Evolutionary conservation across 2,797 vertebrate species (phyloP).

Genomic region (Sparidentex hasta): DNA sequence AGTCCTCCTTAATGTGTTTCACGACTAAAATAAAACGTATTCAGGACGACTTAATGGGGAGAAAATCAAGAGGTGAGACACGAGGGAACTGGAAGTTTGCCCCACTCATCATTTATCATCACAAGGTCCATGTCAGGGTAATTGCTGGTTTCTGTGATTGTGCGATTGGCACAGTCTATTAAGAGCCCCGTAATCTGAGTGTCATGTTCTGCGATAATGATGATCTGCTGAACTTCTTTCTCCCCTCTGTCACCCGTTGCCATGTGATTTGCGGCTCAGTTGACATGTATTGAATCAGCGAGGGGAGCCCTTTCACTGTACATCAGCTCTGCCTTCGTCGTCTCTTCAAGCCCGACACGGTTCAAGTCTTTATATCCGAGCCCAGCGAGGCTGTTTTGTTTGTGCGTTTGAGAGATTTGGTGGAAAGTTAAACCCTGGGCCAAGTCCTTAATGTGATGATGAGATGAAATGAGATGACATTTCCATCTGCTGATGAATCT

Average conservation of each 20-base stretch:
- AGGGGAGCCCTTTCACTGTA: slow-evolving; percentile 23
- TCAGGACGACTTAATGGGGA: slow-evolving; percentile 14
- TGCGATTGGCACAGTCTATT: slow-evolving; percentile 64
- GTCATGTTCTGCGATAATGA: slow-evolving; percentile 68
- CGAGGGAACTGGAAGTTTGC: not conserved
- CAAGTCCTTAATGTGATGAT: not conserved
- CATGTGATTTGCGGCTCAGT: slow-evolving; percentile 52
- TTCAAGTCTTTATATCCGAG: slow-evolving; percentile 14
- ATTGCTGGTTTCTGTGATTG: slow-evolving; percentile 61
- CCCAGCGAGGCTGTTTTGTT: not conserved
- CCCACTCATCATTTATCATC: slow-evolving; percentile 34
- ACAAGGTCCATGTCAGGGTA: slow-evolving; percentile 29
- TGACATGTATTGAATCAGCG: slow-evolving; percentile 31
- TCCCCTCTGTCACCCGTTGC: slow-evolving; percentile 37
- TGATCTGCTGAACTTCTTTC: slow-evolving; percentile 60
- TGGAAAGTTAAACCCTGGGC: slow-evolving; percentile 7
- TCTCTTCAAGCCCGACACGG: slow-evolving; percentile 1
- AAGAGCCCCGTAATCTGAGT: slow-evolving; percentile 75
- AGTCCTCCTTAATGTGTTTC: slow-evolving; percentile 20
- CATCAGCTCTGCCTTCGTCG: slow-evolving; percentile 12
- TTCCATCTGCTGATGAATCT: slow-evolving; percentile 3
- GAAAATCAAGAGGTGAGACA: slow-evolving; percentile 12
- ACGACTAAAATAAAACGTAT: slow-evolving; percentile 26
- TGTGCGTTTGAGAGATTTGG: not conserved
- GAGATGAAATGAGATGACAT: not conserved